phyloP scores from a whole-genome alignment of 2,888 invertebrate species.

The Axea sp. region DNA sequence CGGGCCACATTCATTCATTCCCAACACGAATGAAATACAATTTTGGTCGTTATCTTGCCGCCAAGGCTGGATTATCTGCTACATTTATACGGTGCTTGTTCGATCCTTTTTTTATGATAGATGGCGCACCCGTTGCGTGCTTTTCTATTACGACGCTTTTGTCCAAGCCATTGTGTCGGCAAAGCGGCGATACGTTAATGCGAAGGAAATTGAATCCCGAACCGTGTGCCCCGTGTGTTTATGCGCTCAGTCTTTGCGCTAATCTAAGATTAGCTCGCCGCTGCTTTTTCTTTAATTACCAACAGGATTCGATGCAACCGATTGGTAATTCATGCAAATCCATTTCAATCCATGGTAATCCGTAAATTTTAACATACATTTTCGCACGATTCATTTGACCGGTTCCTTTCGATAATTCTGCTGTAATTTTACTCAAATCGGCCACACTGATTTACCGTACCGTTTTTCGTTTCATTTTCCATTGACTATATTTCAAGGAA shows the following conservation, averaged over 20 bases:
- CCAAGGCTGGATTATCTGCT: slow-evolving; percentile 39
- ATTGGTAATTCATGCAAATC: slow-evolving; percentile 21
- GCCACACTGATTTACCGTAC: slow-evolving; percentile 3
- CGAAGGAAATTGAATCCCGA: slow-evolving; percentile 20
- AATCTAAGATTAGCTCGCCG: too few species aligned
- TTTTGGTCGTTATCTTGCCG: slow-evolving; percentile 47
- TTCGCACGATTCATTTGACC: background rate
- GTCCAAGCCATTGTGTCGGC: slow-evolving; percentile 20
- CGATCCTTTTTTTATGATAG: slow-evolving; percentile 46
- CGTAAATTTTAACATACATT: slow-evolving; percentile 14
- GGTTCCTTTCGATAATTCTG: background rate
- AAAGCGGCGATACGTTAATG: slow-evolving; percentile 27
- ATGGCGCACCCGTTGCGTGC: slow-evolving; percentile 35
- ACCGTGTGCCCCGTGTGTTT: slow-evolving; percentile 6
- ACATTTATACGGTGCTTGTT: slow-evolving; percentile 42
- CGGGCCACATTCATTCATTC: slow-evolving; percentile 50
- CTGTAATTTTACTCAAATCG: background rate
- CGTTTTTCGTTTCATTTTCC: slow-evolving; percentile 6
- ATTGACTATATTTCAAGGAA: too few species aligned
- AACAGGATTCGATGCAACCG: background rate
- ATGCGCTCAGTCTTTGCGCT: too few species aligned
- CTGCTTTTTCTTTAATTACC: too few species aligned
- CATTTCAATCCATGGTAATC: slow-evolving; percentile 10
- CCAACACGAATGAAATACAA: slow-evolving; percentile 41
- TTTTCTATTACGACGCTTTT: slow-evolving; percentile 26